Percentiles rank a stretch among this genome's conserved stretches.
phyloP scores from a whole-genome alignment of 2,797 vertebrate genomes.

The Chelon labrosus region DNA sequence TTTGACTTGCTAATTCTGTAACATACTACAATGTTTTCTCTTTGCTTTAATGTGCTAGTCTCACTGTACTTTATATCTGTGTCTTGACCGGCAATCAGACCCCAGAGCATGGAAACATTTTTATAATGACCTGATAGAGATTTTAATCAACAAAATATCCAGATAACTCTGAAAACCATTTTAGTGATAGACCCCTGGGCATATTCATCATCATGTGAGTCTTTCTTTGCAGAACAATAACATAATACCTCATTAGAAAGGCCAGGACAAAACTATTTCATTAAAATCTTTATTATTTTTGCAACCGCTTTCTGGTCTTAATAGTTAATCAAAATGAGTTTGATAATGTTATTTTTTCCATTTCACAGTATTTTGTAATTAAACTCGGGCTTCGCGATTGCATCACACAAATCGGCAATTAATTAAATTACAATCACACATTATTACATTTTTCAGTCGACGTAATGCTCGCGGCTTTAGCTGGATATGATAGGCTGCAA shows the following conservation, averaged over 20 bases:
- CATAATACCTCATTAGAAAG: background rate
- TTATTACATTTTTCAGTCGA: constrained; percentile 16
- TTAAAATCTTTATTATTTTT: background rate
- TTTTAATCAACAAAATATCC: constrained; percentile 15
- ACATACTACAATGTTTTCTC: background rate
- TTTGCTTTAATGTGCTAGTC: background rate
- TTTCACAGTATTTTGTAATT: background rate
- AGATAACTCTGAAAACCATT: constrained; percentile 1
- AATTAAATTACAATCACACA: background rate
- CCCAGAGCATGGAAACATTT: background rate
- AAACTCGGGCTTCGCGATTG: background rate
- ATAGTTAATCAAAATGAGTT: background rate
- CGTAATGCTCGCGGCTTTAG: constrained; percentile 9
- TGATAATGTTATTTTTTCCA: background rate
- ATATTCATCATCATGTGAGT: background rate
- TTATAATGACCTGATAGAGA: constrained; percentile 8
- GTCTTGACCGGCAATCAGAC: background rate
- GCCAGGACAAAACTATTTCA: background rate
- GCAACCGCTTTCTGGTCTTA: background rate
- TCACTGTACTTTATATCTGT: background rate
- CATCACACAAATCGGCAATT: background rate
- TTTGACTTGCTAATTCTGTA: background rate
- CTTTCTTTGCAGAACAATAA: background rate
- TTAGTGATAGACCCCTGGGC: background rate
- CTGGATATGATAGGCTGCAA: constrained; percentile 47